phyloP scores from a whole-genome alignment of 1,140 invertebrate species.

The Drosophila kurseongensis region DNA sequence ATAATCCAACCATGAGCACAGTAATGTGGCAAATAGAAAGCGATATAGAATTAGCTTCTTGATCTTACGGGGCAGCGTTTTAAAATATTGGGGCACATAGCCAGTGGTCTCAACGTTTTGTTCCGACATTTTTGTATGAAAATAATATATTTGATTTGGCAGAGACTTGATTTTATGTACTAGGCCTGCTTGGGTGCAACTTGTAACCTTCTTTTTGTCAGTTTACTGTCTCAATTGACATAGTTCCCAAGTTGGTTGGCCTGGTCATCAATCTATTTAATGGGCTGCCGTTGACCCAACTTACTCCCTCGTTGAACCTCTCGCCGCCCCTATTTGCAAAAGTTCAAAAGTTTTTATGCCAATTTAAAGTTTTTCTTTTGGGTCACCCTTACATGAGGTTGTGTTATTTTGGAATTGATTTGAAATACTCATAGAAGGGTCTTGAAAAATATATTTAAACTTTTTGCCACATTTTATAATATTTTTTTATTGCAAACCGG shows the following conservation, averaged over 20 bases:
- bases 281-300: constrained; percentile 57
- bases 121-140: neutral
- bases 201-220: constrained; percentile 25
- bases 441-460: too few relatives aligned
- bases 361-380: constrained; percentile 61
- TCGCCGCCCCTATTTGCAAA: constrained; percentile 22
- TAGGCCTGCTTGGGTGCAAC: constrained; percentile 3
- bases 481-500: too few relatives aligned
- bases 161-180: constrained; percentile 14
- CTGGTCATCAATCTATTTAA: constrained; percentile 63
- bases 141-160: neutral
- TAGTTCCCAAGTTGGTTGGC: constrained; percentile 37
- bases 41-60: constrained; percentile 24
- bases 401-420: neutral
- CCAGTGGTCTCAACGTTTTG: neutral
- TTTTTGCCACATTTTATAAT: too few relatives aligned
- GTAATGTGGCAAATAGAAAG: constrained; percentile 11
- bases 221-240: constrained; percentile 46
- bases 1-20: constrained; percentile 24
- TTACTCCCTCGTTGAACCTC: constrained; percentile 4
- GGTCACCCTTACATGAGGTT: constrained; percentile 22
- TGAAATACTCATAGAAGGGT: neutral
- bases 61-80: constrained; percentile 4
- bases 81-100: constrained; percentile 12
- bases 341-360: constrained; percentile 59